A percentile compares a stretch with the other conserved stretches of the same genome.
Evolutionary conservation across 2,888 invertebrate species (phyloP).

Genomic region (Norana najaformis): DNA sequence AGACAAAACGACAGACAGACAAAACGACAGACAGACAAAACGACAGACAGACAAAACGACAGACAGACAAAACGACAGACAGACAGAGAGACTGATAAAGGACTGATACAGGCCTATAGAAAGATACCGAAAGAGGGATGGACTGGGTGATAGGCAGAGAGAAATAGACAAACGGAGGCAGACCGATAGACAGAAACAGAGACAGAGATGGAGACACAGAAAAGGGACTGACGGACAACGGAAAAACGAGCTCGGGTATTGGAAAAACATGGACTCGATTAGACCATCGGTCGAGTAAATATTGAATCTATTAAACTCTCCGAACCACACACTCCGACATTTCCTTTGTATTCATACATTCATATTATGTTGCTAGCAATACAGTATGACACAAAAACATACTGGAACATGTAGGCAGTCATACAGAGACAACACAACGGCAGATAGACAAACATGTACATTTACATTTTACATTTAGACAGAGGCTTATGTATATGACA

Average conservation of each 20-base stretch:
- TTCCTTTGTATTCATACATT: background rate
- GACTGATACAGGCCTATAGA: no score
- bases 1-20: background rate
- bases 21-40: background rate
- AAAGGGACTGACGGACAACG: background rate
- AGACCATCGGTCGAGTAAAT: slow-evolving; percentile 13
- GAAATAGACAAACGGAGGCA: background rate
- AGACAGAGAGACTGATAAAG: background rate
- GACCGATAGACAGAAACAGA: background rate
- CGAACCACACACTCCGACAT: background rate
- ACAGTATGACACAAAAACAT: background rate
- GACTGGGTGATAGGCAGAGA: background rate
- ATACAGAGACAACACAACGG: background rate
- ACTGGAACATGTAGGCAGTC: background rate
- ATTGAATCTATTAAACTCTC: slow-evolving; percentile 13
- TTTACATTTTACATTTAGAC: background rate
- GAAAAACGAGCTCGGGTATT: background rate
- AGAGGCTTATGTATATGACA: background rate
- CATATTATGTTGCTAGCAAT: slow-evolving; percentile 13
- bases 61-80: background rate
- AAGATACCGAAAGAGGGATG: background rate
- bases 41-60: background rate
- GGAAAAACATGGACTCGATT: background rate
- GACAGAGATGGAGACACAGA: background rate
- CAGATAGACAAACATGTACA: no score